phyloP scores from a whole-genome alignment of 2,797 vertebrate genomes.

The Chiroxiphia lanceolata region DNA sequence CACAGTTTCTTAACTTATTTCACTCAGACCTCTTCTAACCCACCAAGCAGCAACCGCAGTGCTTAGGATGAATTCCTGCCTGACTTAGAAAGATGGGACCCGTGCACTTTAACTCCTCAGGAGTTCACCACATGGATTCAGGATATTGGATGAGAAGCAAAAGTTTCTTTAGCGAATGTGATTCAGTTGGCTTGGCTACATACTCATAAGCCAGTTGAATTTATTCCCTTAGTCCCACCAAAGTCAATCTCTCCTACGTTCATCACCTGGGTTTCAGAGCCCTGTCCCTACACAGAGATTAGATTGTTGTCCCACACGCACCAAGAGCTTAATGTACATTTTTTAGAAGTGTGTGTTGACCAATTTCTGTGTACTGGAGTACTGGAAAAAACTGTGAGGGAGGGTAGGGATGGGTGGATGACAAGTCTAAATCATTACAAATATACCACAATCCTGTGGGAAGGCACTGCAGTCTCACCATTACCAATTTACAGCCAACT shows the following conservation, averaged over 20 bases:
- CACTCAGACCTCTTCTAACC: not conserved
- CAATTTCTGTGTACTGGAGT: not conserved
- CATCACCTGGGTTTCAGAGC: not conserved
- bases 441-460: not conserved
- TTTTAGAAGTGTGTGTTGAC: not conserved
- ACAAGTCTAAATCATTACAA: not conserved
- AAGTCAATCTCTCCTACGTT: not conserved
- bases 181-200: not conserved
- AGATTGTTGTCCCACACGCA: not conserved
- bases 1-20: not conserved
- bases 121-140: not conserved
- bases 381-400: not conserved
- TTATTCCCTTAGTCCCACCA: not conserved
- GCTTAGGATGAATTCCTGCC: not conserved
- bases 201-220: not conserved
- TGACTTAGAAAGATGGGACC: not conserved
- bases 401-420: not conserved
- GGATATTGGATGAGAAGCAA: not conserved
- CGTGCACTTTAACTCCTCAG: not conserved
- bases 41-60: not conserved
- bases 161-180: not conserved
- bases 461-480: not conserved
- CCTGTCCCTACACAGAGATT: not conserved
- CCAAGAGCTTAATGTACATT: not conserved
- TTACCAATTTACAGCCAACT: not conserved